Conservation (phyloP, 2,797 vertebrate species). For the Dicrostonyx torquatus region DNA sequence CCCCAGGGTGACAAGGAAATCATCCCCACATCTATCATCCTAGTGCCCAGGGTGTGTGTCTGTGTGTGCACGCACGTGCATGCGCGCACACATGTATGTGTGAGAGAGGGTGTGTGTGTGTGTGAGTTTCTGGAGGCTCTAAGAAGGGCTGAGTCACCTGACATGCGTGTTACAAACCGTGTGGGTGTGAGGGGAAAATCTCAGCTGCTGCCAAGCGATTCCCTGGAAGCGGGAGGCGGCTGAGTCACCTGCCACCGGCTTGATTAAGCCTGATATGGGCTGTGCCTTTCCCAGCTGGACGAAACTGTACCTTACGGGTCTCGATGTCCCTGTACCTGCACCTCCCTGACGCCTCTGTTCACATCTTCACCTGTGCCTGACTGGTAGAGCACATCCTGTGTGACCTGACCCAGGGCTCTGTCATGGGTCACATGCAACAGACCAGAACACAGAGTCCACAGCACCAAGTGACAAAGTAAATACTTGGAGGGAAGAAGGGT, state of each 20-base stretch:
- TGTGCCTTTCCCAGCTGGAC: background rate
- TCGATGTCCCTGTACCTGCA: background rate
- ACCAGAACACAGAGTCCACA: background rate
- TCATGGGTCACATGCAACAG: background rate
- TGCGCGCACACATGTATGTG: no score
- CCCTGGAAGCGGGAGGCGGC: constrained; percentile 5
- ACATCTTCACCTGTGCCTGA: background rate
- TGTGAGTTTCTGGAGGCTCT: background rate
- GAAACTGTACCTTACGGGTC: background rate
- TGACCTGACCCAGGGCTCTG: background rate
- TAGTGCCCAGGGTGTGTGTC: background rate
- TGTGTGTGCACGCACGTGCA: no score
- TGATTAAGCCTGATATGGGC: constrained; percentile 21
- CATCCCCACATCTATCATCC: background rate
- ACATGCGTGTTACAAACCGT: background rate
- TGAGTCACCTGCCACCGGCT: background rate
- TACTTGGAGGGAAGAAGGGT: background rate
- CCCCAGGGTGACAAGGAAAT: background rate
- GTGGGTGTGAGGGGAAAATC: constrained; percentile 17
- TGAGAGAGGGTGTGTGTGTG: background rate
- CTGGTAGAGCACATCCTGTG: background rate
- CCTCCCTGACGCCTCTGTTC: background rate
- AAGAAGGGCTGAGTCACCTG: constrained; percentile 41
- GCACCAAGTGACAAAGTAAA: background rate
- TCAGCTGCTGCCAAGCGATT: background rate